Evolutionary conservation across 2,113 vertebrate species (phyloP).

Genomic region (Carassius auratus): DNA sequence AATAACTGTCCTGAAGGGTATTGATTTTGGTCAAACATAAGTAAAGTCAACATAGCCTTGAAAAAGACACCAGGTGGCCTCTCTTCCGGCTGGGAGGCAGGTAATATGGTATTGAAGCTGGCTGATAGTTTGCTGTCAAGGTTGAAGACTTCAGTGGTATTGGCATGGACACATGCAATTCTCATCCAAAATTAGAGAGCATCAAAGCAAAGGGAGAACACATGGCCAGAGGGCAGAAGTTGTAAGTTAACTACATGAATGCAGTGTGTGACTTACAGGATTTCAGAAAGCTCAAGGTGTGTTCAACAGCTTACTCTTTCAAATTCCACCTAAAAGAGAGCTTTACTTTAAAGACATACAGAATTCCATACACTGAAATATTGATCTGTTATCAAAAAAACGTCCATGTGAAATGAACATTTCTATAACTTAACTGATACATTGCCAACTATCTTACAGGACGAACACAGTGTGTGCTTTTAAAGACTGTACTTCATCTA

Average conservation of each 20-base stretch:
- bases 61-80: slow-evolving; percentile 26
- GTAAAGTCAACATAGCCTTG: slow-evolving; percentile 26
- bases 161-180: slow-evolving; percentile 24
- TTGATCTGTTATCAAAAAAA: neutral
- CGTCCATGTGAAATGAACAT: neutral
- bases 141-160: slow-evolving; percentile 16
- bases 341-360: neutral
- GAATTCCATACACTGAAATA: neutral
- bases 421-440: too few species aligned
- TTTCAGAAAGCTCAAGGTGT: neutral
- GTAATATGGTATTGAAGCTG: slow-evolving; percentile 31
- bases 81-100: neutral
- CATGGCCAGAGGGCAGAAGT: neutral
- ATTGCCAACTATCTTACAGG: too few species aligned
- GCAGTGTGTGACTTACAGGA: slow-evolving; percentile 23
- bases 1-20: too few species aligned
- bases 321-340: neutral
- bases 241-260: slow-evolving; percentile 3
- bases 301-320: too few species aligned
- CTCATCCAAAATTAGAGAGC: slow-evolving; percentile 6
- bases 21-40: neutral
- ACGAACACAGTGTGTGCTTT: too few species aligned
- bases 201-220: neutral
- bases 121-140: slow-evolving; percentile 29
- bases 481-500: too few species aligned